Evolutionary conservation across 2,113 vertebrate genomes (phyloP).

Genomic region (Callipepla squamata): DNA sequence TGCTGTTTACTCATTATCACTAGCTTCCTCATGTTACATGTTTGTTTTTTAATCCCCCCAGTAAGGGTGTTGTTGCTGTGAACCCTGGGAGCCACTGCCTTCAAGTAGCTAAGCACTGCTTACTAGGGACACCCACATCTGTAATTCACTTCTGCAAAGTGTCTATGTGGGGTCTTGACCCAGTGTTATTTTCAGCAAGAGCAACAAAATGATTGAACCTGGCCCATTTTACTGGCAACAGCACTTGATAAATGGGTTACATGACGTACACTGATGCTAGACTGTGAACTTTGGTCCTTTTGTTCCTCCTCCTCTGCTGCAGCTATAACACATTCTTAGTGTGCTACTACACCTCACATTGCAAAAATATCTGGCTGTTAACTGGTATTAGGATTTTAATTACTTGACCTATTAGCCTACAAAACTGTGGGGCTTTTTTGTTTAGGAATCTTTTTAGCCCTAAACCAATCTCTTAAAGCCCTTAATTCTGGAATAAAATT

Average conservation of each 20-base stretch:
- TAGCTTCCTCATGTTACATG: background rate
- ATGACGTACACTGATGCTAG: background rate
- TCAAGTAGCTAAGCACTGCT: background rate
- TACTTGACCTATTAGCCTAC: background rate
- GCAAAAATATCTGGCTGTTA: background rate
- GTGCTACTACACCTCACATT: background rate
- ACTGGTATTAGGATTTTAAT: background rate
- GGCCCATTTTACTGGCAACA: background rate
- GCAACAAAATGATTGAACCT: background rate
- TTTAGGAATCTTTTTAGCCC: background rate
- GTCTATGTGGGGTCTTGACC: background rate
- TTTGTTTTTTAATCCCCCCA: background rate
- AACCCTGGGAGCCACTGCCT: background rate
- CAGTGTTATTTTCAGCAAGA: constrained; percentile 35
- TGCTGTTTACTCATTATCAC: background rate
- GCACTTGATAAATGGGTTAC: background rate
- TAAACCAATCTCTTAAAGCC: background rate
- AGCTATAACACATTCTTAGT: background rate
- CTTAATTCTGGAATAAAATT: background rate
- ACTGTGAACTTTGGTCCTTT: background rate
- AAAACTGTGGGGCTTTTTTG: background rate
- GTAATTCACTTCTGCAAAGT: background rate
- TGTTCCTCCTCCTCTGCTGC: background rate
- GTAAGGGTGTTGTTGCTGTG: background rate
- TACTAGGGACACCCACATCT: background rate